phyloP scores from a whole-genome alignment of 2,888 invertebrate genomes.

The Clistopyga incitator region DNA sequence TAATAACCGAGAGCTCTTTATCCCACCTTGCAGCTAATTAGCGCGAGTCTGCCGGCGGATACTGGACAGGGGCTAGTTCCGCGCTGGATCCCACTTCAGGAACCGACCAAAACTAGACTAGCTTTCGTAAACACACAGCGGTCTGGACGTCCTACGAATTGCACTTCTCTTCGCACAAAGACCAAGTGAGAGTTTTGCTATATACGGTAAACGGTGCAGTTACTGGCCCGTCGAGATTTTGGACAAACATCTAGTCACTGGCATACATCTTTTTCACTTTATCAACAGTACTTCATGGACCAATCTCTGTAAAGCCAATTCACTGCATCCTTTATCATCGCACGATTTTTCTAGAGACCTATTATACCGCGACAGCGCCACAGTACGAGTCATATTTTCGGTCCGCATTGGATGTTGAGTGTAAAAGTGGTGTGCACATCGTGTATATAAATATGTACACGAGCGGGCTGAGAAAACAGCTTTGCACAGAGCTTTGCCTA shows the following conservation, averaged over 20 bases:
- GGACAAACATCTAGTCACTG: not conserved
- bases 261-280: too few relatives aligned
- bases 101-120: not conserved
- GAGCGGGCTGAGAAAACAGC: not conserved
- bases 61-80: conserved; percentile 74
- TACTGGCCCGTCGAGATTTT: not conserved
- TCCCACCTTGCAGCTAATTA: conserved; percentile 82
- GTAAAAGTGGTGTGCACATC: not conserved
- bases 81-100: conserved; percentile 59
- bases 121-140: conserved; percentile 2
- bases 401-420: not conserved
- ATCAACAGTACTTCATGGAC: not conserved
- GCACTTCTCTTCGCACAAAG: conserved; percentile 16
- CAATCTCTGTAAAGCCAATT: not conserved
- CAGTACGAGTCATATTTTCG: conserved; percentile 14
- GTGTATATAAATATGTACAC: conserved; percentile 7
- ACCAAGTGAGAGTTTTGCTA: not conserved
- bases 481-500: conserved; percentile 19
- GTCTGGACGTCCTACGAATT: conserved; percentile 10
- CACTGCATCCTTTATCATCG: not conserved
- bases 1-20: conserved; percentile 75
- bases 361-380: not conserved
- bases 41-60: conserved; percentile 72
- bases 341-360: not conserved
- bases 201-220: not conserved